phyloP scores from a whole-genome alignment of 2,888 invertebrate genomes.

The Athrips mouffetella region DNA sequence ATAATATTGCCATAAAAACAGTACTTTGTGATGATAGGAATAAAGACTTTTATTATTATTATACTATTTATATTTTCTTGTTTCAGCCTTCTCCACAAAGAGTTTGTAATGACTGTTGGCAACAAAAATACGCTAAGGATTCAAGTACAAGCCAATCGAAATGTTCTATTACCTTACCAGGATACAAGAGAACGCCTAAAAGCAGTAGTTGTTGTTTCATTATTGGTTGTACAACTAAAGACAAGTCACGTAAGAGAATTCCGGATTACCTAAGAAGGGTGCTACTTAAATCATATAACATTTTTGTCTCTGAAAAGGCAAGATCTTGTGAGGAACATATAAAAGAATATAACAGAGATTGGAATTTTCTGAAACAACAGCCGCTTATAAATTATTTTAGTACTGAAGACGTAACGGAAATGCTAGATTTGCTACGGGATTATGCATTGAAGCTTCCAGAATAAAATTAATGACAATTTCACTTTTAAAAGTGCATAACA shows the following conservation, averaged over 20 bases:
- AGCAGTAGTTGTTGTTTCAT: no score
- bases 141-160: no score
- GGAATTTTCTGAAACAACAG: not conserved
- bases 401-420: not conserved
- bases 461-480: no score
- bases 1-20: no score
- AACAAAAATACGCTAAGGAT: not conserved
- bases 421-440: not conserved
- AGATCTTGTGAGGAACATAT: not conserved
- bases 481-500: no score
- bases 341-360: not conserved
- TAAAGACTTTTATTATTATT: no score
- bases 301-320: not conserved
- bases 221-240: not conserved
- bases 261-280: not conserved
- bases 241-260: not conserved
- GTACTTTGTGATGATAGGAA: no score
- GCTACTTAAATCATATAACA: not conserved
- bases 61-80: no score
- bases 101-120: not conserved
- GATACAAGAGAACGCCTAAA: not conserved
- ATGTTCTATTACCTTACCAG: no score
- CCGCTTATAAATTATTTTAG: not conserved
- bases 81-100: not conserved
- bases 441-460: conserved; percentile 4